Conservation (phyloP, 2,888 invertebrate species). For the Didymodactylos carnosus region DNA sequence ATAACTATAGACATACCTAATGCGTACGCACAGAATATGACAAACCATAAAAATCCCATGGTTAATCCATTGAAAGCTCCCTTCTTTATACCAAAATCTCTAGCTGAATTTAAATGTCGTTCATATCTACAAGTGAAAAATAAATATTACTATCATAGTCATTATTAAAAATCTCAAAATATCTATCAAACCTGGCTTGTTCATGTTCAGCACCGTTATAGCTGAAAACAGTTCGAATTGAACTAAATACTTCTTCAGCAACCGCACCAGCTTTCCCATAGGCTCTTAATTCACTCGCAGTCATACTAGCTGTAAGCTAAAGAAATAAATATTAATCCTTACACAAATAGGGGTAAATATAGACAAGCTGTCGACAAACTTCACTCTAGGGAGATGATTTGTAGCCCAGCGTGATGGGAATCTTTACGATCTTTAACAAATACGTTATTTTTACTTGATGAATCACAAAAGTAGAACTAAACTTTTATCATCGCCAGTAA, state of each 20-base stretch:
- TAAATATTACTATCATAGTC: too few species aligned
- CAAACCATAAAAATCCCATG: not conserved
- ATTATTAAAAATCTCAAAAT: too few species aligned
- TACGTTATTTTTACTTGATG: too few species aligned
- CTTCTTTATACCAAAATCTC: not conserved
- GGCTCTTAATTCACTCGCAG: conserved; percentile 10
- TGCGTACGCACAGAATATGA: conserved; percentile 22
- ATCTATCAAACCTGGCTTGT: not conserved
- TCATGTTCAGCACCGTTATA: conserved; percentile 11
- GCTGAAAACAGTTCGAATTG: not conserved
- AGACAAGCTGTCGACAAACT: too few species aligned
- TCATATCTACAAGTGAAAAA: not conserved
- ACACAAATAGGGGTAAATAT: too few species aligned
- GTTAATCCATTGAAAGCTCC: not conserved
- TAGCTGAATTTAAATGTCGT: not conserved
- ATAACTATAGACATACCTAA: conserved; percentile 20
- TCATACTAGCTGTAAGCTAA: conserved; percentile 18
- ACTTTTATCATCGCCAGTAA: too few species aligned
- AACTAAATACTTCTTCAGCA: conserved; percentile 1
- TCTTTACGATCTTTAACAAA: too few species aligned
- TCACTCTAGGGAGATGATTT: too few species aligned
- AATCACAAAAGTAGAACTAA: too few species aligned
- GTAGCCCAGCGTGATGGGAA: too few species aligned
- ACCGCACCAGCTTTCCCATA: conserved; percentile 1
- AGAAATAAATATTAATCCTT: too few species aligned